These are phyloP conservation scores for Montipora efflorescens DNA, from an alignment of 64 coral and sea anemone genomes.

Conservation along the genomic window DNA sequence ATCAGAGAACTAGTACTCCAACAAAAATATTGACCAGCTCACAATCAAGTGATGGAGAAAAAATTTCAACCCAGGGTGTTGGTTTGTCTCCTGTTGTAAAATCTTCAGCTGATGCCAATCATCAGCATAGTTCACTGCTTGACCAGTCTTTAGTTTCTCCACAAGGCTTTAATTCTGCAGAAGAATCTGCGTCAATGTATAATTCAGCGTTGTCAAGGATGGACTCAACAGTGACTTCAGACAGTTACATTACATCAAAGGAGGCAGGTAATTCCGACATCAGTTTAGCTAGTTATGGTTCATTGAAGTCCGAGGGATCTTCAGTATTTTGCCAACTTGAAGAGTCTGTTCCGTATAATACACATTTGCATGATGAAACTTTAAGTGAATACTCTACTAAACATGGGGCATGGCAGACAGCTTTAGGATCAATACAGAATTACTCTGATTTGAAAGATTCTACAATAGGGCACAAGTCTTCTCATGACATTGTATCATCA, in stretches of 20 bases:
- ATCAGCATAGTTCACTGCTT: neutral
- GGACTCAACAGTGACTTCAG: slow-evolving; percentile 1
- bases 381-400: neutral
- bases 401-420: slow-evolving; percentile 2
- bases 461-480: neutral
- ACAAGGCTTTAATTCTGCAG: neutral
- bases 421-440: neutral
- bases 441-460: slow-evolving; percentile 23
- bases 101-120: neutral
- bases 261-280: too few species aligned
- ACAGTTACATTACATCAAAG: neutral
- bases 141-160: neutral
- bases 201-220: slow-evolving; percentile 6
- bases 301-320: too few species aligned
- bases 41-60: neutral
- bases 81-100: neutral
- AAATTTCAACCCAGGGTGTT: neutral
- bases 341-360: neutral
- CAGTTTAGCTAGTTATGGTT: too few species aligned
- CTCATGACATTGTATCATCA: neutral
- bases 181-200: slow-evolving; percentile 16
- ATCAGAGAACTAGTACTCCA: slow-evolving; percentile 46
- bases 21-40: neutral
- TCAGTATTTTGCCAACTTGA: neutral
- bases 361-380: neutral